phyloP scores from a whole-genome alignment of 1,140 invertebrate species.

The Drosophila ficusphila region DNA sequence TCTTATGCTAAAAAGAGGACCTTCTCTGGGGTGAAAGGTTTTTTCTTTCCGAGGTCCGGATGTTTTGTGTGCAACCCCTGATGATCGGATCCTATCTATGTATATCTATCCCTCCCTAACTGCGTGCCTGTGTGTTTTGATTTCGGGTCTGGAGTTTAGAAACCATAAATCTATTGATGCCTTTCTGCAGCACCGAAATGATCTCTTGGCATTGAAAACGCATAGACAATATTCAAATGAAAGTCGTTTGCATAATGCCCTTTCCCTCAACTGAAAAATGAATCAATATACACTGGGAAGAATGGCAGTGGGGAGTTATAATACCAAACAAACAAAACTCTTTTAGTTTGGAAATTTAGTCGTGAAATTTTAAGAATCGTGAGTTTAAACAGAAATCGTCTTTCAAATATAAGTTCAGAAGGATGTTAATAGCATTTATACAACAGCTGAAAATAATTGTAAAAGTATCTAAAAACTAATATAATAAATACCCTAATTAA shows the following conservation, averaged over 20 bases:
- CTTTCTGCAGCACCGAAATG: slow-evolving; percentile 76
- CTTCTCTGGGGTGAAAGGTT: slow-evolving; percentile 33
- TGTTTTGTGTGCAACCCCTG: slow-evolving; percentile 58
- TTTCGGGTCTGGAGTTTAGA: slow-evolving; percentile 73
- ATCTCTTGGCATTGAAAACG: slow-evolving; percentile 69
- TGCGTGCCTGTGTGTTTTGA: slow-evolving; percentile 67
- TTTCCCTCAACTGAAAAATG: background rate
- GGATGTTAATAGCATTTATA: too few relatives aligned
- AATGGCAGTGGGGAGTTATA: background rate
- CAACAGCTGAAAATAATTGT: too few relatives aligned
- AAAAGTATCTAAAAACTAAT: too few relatives aligned
- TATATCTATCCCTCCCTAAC: slow-evolving; percentile 18
- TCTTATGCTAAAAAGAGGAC: slow-evolving; percentile 59
- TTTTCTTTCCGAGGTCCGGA: slow-evolving; percentile 9
- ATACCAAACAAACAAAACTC: background rate
- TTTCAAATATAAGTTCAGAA: too few relatives aligned
- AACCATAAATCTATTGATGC: slow-evolving; percentile 82
- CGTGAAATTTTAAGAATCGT: background rate
- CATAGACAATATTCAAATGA: slow-evolving; percentile 56
- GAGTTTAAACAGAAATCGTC: too few relatives aligned
- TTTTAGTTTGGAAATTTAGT: background rate
- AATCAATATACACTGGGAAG: slow-evolving; percentile 11
- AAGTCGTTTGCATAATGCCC: slow-evolving; percentile 65
- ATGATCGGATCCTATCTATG: slow-evolving; percentile 21
- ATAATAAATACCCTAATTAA: too few relatives aligned